phyloP scores from a whole-genome alignment of 2,797 vertebrate genomes.

The Chaunax sp. region DNA sequence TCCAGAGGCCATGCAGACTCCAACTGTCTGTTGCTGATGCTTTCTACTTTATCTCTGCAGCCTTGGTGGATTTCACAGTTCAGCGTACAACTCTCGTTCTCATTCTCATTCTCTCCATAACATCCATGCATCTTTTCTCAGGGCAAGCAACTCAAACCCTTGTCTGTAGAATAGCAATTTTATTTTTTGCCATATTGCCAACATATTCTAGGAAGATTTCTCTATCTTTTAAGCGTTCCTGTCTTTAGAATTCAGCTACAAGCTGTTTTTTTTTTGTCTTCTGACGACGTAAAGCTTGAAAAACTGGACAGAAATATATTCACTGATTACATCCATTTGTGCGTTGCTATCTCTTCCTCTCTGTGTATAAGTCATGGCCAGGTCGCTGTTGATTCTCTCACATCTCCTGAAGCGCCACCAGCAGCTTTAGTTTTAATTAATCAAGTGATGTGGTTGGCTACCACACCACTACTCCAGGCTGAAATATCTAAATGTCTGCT shows the following conservation, averaged over 20 bases:
- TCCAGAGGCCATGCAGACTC: not conserved
- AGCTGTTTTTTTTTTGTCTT: not conserved
- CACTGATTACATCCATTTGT: too few species aligned
- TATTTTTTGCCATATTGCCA: too few species aligned
- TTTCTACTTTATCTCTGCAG: constrained; percentile 12
- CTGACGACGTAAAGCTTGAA: not conserved
- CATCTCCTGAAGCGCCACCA: too few species aligned
- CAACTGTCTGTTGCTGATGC: too few species aligned
- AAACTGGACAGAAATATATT: constrained; percentile 4
- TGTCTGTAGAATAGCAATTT: too few species aligned
- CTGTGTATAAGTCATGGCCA: too few species aligned
- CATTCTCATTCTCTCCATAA: not conserved
- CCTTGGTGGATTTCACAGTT: constrained; percentile 10
- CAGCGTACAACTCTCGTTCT: not conserved
- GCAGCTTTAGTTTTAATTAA: too few species aligned
- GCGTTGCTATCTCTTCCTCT: too few species aligned
- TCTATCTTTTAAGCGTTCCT: too few species aligned
- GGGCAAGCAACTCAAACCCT: not conserved
- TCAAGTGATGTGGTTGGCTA: not conserved
- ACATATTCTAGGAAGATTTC: too few species aligned
- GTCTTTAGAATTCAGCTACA: not conserved
- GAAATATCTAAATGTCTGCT: not conserved
- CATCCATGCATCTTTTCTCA: not conserved
- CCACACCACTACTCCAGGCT: not conserved
- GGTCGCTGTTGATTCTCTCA: too few species aligned